A percentile compares a stretch with the other conserved stretches of the same genome.
phyloP scores from a whole-genome alignment of 1,140 invertebrate species.

The Brachionus manjavacas region DNA sequence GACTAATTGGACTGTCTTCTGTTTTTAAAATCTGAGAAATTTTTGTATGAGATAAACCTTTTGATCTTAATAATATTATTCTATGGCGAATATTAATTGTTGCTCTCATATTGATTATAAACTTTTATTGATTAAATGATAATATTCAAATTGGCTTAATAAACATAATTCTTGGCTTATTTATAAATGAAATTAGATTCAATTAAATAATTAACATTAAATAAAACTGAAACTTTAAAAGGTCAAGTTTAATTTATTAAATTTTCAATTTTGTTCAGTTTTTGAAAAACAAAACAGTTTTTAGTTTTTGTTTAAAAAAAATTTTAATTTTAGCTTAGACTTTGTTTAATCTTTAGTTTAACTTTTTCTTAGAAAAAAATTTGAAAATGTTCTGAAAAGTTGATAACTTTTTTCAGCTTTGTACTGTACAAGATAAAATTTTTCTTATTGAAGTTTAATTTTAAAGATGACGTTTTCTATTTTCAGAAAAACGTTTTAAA shows the following conservation, averaged over 20 bases:
- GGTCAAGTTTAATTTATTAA: not conserved
- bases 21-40: not conserved
- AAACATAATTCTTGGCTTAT: not conserved
- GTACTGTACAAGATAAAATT: too few species aligned
- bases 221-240: not conserved
- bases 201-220: not conserved
- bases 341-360: too few species aligned
- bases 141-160: not conserved
- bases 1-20: not conserved
- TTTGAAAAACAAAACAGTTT: not conserved
- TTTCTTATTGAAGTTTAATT: too few species aligned
- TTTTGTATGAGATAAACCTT: not conserved
- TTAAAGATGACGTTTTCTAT: too few species aligned
- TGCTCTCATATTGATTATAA: not conserved
- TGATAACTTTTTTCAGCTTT: too few species aligned
- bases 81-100: not conserved
- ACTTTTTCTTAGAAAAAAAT: too few species aligned
- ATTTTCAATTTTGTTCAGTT: not conserved
- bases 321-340: too few species aligned
- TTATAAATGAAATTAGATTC: not conserved
- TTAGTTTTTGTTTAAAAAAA: too few species aligned
- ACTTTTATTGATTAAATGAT: not conserved
- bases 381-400: too few species aligned
- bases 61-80: not conserved
- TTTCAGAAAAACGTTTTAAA: too few species aligned